Evolutionary conservation across 2,113 vertebrate species (phyloP).

Genomic region (Anas platyrhynchos): DNA sequence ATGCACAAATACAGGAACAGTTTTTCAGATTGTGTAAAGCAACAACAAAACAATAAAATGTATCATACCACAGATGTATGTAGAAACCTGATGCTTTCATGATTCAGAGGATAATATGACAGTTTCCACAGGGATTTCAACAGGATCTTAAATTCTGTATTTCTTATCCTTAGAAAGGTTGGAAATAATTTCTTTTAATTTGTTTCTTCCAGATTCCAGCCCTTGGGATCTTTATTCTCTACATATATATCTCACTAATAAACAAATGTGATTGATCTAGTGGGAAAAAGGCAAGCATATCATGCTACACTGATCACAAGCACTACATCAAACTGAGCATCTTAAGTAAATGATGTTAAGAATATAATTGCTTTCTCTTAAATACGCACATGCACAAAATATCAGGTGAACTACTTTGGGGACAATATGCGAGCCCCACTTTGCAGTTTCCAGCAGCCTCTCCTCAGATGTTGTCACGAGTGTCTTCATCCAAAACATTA

Average conservation of each 20-base stretch:
- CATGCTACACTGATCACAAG: background rate
- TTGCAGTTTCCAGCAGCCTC: background rate
- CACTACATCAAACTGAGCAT: background rate
- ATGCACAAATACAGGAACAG: background rate
- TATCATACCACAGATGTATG: background rate
- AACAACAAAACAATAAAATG: background rate
- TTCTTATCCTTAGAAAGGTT: background rate
- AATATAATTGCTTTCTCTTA: background rate
- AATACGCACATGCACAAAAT: background rate
- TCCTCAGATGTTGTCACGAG: background rate
- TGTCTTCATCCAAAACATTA: background rate
- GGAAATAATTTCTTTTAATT: background rate
- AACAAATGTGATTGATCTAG: background rate
- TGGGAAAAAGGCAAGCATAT: background rate
- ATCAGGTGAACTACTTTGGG: background rate
- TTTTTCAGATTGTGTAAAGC: background rate
- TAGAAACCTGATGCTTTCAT: background rate
- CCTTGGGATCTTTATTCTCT: background rate
- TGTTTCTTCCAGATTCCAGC: background rate
- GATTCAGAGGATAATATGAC: background rate
- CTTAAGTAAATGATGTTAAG: background rate
- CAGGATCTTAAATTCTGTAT: background rate
- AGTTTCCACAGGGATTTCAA: background rate
- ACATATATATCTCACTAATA: background rate
- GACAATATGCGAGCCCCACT: background rate